Percentiles rank a stretch among this genome's conserved stretches.
Conservation (phyloP, 2,113 vertebrate species). For the Labeo catla region DNA sequence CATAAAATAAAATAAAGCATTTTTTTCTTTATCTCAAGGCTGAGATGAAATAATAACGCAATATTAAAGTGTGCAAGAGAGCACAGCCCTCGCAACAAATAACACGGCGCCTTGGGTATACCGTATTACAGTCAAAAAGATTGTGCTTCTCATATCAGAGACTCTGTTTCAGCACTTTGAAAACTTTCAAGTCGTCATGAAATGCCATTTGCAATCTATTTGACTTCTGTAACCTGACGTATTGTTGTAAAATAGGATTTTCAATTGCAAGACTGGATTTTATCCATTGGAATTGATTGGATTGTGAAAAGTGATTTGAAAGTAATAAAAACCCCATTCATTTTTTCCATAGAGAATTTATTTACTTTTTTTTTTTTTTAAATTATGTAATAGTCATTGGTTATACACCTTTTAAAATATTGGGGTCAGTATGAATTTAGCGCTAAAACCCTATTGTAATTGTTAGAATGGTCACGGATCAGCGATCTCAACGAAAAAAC, state of each 20-base stretch:
- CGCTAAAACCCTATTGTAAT: no score
- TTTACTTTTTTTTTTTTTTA: no score
- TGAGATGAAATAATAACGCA: conserved; percentile 79
- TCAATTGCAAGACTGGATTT: background rate
- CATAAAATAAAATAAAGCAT: conserved; percentile 77
- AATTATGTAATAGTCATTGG: background rate
- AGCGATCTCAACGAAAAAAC: no score
- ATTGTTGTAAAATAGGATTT: background rate
- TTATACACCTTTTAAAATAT: background rate
- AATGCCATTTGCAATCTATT: background rate
- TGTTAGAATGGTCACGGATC: no score
- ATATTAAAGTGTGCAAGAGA: conserved; percentile 81
- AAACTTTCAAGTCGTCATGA: conserved; percentile 29
- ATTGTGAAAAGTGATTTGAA: background rate
- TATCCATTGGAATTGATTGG: background rate
- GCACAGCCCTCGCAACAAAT: conserved; percentile 78
- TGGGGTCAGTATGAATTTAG: no score
- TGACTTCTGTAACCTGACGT: background rate
- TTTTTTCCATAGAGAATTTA: background rate
- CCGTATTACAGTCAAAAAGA: conserved; percentile 72
- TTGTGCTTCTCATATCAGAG: conserved; percentile 62
- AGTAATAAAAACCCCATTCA: background rate
- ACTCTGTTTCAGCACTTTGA: conserved; percentile 37
- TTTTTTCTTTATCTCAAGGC: conserved; percentile 71
- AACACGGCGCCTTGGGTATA: conserved; percentile 75